Conservation (phyloP, 1,140 invertebrate genomes). For the Pseudobourletiella spinata region DNA sequence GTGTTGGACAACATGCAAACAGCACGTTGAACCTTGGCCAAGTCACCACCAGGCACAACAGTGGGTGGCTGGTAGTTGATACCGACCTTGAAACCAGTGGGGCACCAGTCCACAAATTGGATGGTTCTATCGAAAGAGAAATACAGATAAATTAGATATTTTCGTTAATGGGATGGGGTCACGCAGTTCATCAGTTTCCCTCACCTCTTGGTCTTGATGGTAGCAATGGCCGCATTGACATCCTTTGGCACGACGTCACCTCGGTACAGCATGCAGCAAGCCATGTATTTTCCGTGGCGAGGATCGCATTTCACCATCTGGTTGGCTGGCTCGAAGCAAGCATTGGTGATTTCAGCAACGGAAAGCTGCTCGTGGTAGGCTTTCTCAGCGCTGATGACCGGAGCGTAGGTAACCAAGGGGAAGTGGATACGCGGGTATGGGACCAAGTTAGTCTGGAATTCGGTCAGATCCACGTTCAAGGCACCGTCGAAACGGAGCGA, state of each 20-base stretch:
- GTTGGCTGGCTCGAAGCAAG: slow-evolving; percentile 70
- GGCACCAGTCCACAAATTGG: too few species aligned
- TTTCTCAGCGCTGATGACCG: slow-evolving; percentile 61
- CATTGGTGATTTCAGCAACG: slow-evolving; percentile 69
- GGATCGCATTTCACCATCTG: slow-evolving; percentile 59
- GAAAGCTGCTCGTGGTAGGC: slow-evolving; percentile 59
- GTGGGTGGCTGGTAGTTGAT: too few species aligned
- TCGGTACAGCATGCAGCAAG: slow-evolving; percentile 74
- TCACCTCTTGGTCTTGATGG: slow-evolving; percentile 53
- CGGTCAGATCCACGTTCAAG: slow-evolving; percentile 54
- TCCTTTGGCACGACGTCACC: slow-evolving; percentile 43
- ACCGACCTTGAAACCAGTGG: too few species aligned
- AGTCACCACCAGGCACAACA: too few species aligned
- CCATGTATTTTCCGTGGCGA: slow-evolving; percentile 54
- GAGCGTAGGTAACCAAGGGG: slow-evolving; percentile 65
- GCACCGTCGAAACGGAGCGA: too few species aligned
- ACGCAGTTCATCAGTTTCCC: too few species aligned
- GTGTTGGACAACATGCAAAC: too few species aligned
- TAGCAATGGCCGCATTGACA: slow-evolving; percentile 59
- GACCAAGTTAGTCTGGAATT: slow-evolving; percentile 44
- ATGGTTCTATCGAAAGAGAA: slow-evolving; percentile 51
- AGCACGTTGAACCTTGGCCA: slow-evolving; percentile 57
- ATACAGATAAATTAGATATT: background rate
- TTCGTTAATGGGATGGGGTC: too few species aligned
- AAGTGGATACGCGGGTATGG: too few species aligned